phyloP scores from a whole-genome alignment of 1,140 invertebrate genomes.

The Nomia melanderi region DNA sequence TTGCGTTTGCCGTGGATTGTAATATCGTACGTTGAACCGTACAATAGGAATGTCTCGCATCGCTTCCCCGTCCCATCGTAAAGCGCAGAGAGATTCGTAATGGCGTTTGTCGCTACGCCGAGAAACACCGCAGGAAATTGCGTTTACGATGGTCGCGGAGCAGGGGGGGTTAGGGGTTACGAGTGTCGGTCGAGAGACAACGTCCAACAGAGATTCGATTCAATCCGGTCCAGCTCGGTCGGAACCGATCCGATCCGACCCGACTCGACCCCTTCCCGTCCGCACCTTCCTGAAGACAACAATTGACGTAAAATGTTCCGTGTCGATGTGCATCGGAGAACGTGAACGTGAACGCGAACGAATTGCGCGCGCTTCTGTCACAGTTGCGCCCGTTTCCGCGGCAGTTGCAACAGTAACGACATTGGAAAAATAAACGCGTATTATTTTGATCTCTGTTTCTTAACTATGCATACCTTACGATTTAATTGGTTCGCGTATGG shows the following conservation, averaged over 20 bases:
- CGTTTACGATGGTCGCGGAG: background rate
- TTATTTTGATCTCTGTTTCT: constrained; percentile 30
- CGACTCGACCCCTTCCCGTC: background rate
- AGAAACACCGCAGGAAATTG: background rate
- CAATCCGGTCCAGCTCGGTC: background rate
- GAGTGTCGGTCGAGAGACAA: background rate
- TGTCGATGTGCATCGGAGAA: background rate
- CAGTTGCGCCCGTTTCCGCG: background rate
- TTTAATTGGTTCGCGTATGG: constrained; percentile 30
- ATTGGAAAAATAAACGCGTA: constrained; percentile 39
- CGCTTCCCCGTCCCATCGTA: background rate
- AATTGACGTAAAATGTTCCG: too few species aligned
- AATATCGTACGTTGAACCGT: constrained; percentile 30
- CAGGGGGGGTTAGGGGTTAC: background rate
- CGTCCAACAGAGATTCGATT: constrained; percentile 13
- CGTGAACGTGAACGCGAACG: background rate
- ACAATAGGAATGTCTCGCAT: constrained; percentile 41
- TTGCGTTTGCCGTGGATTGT: constrained; percentile 7
- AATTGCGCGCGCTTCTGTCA: background rate
- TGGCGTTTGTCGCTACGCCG: background rate
- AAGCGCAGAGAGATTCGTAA: constrained; percentile 30
- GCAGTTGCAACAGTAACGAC: constrained; percentile 4
- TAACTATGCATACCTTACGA: constrained; percentile 25
- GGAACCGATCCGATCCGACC: background rate
- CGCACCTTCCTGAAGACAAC: too few species aligned